These are phyloP conservation scores for Calameuta pallipes DNA, from an alignment of 2,888 invertebrate genomes.

Conservation along the genomic window DNA sequence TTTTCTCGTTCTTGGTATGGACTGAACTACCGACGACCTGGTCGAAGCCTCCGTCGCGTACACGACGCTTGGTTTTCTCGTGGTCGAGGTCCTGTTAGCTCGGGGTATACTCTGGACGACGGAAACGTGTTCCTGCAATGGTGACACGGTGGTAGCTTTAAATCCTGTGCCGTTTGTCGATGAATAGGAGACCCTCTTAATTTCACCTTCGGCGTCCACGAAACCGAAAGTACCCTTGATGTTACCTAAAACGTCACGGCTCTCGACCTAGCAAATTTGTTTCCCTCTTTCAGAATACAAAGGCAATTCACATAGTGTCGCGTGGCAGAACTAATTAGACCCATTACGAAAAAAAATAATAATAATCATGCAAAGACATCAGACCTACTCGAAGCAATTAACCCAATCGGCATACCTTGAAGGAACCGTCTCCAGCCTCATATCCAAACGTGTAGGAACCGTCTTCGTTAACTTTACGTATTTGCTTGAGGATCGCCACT, in stretches of 20 bases:
- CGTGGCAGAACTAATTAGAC: background rate
- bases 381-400: background rate
- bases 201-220: slow-evolving; percentile 80
- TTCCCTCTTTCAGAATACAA: slow-evolving; percentile 10
- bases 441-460: slow-evolving; percentile 88
- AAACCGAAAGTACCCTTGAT: slow-evolving; percentile 88
- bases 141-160: slow-evolving; percentile 66
- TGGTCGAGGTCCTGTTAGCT: slow-evolving; percentile 68
- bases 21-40: slow-evolving; percentile 74
- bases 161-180: slow-evolving; percentile 70
- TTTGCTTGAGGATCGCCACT: slow-evolving; percentile 84
- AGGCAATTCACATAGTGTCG: background rate
- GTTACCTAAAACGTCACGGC: slow-evolving; percentile 81
- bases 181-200: slow-evolving; percentile 83
- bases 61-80: slow-evolving; percentile 61
- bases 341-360: background rate
- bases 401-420: slow-evolving; percentile 69
- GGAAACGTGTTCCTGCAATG: slow-evolving; percentile 65
- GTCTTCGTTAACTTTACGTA: slow-evolving; percentile 83
- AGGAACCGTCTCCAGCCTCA: slow-evolving; percentile 87
- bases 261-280: slow-evolving; percentile 73
- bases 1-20: slow-evolving; percentile 72
- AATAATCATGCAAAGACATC: background rate
- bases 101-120: slow-evolving; percentile 62
- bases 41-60: slow-evolving; percentile 69